These are phyloP conservation scores for Rhopalosiphum padi DNA, from an alignment of 1,140 invertebrate species.

Conservation along the genomic window DNA sequence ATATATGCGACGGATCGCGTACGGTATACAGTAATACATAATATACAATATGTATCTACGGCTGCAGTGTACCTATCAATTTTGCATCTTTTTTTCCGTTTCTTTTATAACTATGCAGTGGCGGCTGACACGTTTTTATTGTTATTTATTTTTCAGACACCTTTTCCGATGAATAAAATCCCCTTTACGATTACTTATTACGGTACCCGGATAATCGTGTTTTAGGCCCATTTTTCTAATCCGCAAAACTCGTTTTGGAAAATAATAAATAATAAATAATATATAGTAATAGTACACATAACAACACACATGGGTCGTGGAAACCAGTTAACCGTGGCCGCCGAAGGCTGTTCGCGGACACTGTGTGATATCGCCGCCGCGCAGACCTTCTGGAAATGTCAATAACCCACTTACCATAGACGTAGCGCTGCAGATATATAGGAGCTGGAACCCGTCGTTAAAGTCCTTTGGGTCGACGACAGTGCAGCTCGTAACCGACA, in stretches of 20 bases:
- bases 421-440: neutral
- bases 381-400: constrained; percentile 49
- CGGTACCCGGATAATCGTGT: constrained; percentile 23
- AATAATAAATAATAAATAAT: constrained; percentile 29
- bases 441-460: neutral
- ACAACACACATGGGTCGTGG: constrained; percentile 31
- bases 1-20: neutral
- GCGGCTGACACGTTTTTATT: neutral
- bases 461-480: neutral
- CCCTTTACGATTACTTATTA: neutral
- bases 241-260: constrained; percentile 30
- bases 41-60: neutral
- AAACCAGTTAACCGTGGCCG: constrained; percentile 39
- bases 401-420: constrained; percentile 56
- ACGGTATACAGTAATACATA: neutral
- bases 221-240: constrained; percentile 37
- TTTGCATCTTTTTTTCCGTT: neutral
- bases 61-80: neutral
- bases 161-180: neutral
- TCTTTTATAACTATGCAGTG: neutral
- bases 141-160: neutral
- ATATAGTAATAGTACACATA: neutral
- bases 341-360: neutral
- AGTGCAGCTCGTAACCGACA: too few relatives aligned
- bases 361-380: constrained; percentile 12